phyloP scores from a whole-genome alignment of 2,113 vertebrate species.

The Beaufortia kweichowensis region DNA sequence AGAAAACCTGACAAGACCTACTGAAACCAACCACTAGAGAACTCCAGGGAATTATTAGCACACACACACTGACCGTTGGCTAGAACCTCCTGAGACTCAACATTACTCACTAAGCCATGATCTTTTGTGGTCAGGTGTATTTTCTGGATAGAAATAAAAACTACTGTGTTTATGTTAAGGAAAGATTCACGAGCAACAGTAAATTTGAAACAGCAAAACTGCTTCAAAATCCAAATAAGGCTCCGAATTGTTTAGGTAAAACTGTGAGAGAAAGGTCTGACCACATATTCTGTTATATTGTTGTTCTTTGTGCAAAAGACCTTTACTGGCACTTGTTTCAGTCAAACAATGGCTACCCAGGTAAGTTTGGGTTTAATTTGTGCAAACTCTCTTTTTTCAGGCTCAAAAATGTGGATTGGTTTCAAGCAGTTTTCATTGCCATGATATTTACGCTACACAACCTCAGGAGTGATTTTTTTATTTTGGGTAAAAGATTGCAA shows the following conservation, averaged over 20 bases:
- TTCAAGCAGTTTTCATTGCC: too few relatives aligned
- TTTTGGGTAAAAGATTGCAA: too few relatives aligned
- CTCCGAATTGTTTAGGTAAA: constrained; percentile 48
- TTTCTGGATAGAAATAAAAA: not conserved
- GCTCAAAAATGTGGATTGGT: too few relatives aligned
- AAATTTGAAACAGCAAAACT: constrained; percentile 19
- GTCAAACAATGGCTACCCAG: too few relatives aligned
- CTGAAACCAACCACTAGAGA: not conserved
- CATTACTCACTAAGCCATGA: not conserved
- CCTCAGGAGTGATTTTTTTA: too few relatives aligned
- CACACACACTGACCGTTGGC: not conserved
- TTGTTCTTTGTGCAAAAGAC: too few relatives aligned
- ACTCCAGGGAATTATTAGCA: constrained; percentile 8
- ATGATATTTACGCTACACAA: too few relatives aligned
- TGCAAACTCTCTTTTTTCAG: too few relatives aligned
- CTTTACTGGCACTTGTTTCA: too few relatives aligned
- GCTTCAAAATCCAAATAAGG: not conserved
- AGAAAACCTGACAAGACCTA: not conserved
- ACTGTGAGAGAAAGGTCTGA: constrained; percentile 51
- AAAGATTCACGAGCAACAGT: not conserved
- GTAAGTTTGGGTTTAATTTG: too few relatives aligned
- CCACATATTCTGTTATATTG: too few relatives aligned
- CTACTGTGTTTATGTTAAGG: constrained; percentile 39
- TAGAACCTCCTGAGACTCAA: not conserved
- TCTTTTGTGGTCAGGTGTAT: not conserved